Conservation (phyloP, 1,140 invertebrate species). For the Drosophila funebris region DNA sequence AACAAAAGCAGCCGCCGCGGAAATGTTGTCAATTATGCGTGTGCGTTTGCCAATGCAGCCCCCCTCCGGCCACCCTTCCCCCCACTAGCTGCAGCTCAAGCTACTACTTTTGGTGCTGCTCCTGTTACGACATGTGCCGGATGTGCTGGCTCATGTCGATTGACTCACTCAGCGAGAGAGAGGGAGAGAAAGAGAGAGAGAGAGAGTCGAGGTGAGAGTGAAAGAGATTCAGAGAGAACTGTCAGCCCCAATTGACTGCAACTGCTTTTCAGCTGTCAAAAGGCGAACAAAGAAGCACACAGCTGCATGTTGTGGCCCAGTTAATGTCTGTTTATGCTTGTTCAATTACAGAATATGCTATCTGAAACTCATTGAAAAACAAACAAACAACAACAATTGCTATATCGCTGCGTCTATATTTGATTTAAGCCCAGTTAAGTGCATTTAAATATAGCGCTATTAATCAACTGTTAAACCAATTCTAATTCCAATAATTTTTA, state of each 20-base stretch:
- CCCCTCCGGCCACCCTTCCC: not conserved
- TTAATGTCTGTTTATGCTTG: conserved; percentile 8
- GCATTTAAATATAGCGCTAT: too few species aligned
- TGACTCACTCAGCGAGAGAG: conserved; percentile 6
- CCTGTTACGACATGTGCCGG: conserved; percentile 27
- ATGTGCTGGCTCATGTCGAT: conserved; percentile 26
- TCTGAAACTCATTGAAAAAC: not conserved
- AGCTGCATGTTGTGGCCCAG: conserved; percentile 10
- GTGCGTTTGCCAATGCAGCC: conserved; percentile 35
- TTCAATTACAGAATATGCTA: not conserved
- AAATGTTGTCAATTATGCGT: conserved; percentile 66
- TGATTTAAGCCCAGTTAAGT: too few species aligned
- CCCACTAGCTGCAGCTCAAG: not conserved
- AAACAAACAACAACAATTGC: too few species aligned
- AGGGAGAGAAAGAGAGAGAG: too few species aligned
- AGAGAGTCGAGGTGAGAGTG: too few species aligned
- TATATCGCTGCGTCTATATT: too few species aligned
- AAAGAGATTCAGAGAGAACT: conserved; percentile 1
- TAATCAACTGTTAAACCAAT: not conserved
- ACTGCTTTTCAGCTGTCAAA: conserved; percentile 29
- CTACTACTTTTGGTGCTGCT: not conserved
- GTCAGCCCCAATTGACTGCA: conserved; percentile 29
- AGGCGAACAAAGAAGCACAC: conserved; percentile 16
- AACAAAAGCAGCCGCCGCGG: conserved; percentile 50
- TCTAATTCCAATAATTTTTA: not conserved